Base-by-base conservation (phyloP, 2,797 vertebrate genomes). In the Sebastes oblongus region DNA sequence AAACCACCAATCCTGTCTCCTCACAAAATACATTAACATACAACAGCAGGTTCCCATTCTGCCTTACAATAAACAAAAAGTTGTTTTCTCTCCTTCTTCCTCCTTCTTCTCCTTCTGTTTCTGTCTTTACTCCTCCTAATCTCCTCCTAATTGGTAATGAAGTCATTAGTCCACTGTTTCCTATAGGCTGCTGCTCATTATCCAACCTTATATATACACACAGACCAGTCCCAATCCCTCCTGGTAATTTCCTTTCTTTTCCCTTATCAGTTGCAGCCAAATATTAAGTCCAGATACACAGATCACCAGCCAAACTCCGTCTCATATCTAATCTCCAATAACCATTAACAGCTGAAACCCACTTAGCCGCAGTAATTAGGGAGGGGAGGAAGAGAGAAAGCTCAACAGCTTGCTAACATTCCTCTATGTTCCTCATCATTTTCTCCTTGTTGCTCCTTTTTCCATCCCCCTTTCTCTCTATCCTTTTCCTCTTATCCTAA, bases 241-340 rank as follows among this genome's bases (percentile, higher is more conserved):
- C 46, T 16, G 46, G 70, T 36, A 29, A 13, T 78, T 73, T 64
- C 29, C 11, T 77, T 74, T 67, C 32, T 50, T 78, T 72, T 25
- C 39, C 4, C 58, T 60, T 69, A 68, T 79, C 75, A 72, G 54
- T 3, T 65, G 30, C 24, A 83, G 66, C 14, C 34, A 77, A 78
- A 59, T 69, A 79, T 75, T 83, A 62, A 85, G 55, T 71, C 25
- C 74, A 25, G 42, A 75, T 52, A 32, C 50, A 62, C 65, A 66
- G 27, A 34, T 72, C 29, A 2, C 18, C 55, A 67, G 75, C 68
- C 56, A 78, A 78, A 30, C 62, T 59, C 11, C 1, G 24, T 61
- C 67, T 78, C 84, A 58, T 46, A 76, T 80, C 58, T 84, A 78
- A 88, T 82, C 74, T 83, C 42, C 39, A 80, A 80, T 71, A 85